phyloP scores from a whole-genome alignment of 1,140 invertebrate genomes.

The Neodiprion fabricii region DNA sequence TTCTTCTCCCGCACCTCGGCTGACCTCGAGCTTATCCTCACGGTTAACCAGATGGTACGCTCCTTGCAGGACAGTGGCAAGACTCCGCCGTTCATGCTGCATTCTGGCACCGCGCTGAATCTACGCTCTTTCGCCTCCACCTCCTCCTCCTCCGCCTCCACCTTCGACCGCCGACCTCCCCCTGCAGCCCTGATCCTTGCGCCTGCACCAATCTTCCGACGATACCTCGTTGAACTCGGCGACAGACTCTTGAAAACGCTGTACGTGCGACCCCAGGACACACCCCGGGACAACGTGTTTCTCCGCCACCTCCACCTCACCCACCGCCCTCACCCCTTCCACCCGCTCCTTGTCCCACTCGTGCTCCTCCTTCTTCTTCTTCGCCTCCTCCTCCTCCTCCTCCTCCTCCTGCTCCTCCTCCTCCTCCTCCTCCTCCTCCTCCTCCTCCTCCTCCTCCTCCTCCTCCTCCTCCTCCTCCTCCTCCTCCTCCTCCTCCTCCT shows the following conservation, averaged over 20 bases:
- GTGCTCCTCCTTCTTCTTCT: constrained; percentile 29
- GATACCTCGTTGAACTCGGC: neutral
- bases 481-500: constrained; percentile 6
- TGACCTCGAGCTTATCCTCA: neutral
- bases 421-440: constrained; percentile 13
- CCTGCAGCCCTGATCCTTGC: constrained; percentile 19
- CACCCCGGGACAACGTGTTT: neutral
- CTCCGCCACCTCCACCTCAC: neutral
- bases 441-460: too few species aligned
- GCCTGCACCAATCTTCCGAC: constrained; percentile 13
- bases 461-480: too few species aligned
- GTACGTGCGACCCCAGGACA: constrained; percentile 2
- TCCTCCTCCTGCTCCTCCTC: constrained; percentile 1
- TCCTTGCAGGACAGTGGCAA: constrained; percentile 44
- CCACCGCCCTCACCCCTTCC: neutral
- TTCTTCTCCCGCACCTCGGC: neutral
- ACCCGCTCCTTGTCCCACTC: constrained; percentile 22
- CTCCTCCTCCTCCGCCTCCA: constrained; percentile 3
- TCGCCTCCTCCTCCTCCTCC: neutral
- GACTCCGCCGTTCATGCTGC: constrained; percentile 59
- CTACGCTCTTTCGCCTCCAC: constrained; percentile 32
- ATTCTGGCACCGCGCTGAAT: constrained; percentile 52
- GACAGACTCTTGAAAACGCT: constrained; percentile 17
- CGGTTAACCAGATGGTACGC: constrained; percentile 50
- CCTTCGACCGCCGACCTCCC: constrained; percentile 15